Conservation (phyloP, 1,140 invertebrate genomes). For the Drosophila nannoptera region DNA sequence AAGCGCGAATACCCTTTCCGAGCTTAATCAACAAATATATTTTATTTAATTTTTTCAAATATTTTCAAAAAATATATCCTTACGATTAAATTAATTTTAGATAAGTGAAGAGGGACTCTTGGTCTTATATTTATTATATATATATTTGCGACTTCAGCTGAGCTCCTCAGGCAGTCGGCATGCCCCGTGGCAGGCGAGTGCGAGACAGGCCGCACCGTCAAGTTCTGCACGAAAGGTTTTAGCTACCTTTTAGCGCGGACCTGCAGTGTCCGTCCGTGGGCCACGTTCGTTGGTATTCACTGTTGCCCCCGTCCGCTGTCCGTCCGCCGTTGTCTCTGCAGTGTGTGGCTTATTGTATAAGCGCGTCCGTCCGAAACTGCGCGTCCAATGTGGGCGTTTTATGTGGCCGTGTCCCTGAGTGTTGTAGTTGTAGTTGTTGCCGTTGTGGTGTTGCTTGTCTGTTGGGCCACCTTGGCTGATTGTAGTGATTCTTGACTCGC, state of each 20-base stretch:
- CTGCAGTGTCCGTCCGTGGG: slow-evolving; percentile 26
- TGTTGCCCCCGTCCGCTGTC: slow-evolving; percentile 15
- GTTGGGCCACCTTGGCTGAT: slow-evolving; percentile 57
- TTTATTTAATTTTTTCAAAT: too few species aligned
- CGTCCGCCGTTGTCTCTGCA: slow-evolving; percentile 32
- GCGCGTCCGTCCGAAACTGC: slow-evolving; percentile 37
- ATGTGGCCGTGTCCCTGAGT: slow-evolving; percentile 53
- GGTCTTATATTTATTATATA: neutral
- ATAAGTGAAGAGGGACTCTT: too few species aligned
- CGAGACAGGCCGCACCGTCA: slow-evolving; percentile 31
- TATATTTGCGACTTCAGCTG: neutral
- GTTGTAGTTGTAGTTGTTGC: slow-evolving; percentile 37
- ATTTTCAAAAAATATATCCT: too few species aligned
- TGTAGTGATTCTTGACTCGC: slow-evolving; percentile 72
- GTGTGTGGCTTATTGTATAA: slow-evolving; percentile 70
- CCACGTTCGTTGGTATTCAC: slow-evolving; percentile 27
- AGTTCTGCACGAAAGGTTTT: slow-evolving; percentile 76
- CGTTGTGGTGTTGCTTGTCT: slow-evolving; percentile 53
- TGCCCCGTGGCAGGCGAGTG: slow-evolving; percentile 27
- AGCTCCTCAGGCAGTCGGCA: slow-evolving; percentile 1
- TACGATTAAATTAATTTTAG: neutral
- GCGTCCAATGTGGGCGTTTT: slow-evolving; percentile 69
- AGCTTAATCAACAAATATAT: neutral
- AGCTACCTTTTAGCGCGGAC: slow-evolving; percentile 57
- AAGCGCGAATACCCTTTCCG: slow-evolving; percentile 28